phyloP scores from a whole-genome alignment of 1,140 invertebrate genomes.

The Leguminivora glycinivorella region DNA sequence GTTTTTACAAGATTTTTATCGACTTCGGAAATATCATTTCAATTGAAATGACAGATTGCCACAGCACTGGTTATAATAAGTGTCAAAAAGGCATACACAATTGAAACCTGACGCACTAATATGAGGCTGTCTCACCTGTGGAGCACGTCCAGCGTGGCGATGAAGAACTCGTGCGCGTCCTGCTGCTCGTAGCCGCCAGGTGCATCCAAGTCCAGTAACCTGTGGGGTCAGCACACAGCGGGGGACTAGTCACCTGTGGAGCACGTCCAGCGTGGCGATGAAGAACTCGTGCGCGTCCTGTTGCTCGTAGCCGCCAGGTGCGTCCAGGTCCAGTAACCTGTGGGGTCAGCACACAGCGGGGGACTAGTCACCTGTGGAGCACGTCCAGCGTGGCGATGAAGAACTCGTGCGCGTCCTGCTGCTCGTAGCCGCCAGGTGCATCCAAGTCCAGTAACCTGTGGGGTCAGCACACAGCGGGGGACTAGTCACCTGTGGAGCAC shows the following conservation, averaged over 20 bases:
- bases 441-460: neutral
- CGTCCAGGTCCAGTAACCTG: neutral
- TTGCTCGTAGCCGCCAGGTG: too few species aligned
- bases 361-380: conserved; percentile 86
- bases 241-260: conserved; percentile 86
- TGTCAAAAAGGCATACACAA: too few species aligned
- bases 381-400: conserved; percentile 97
- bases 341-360: neutral
- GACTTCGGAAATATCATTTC: too few species aligned
- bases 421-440: too few species aligned
- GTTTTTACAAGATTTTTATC: too few species aligned
- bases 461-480: neutral
- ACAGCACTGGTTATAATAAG: too few species aligned
- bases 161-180: conserved; percentile 99
- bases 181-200: too few species aligned
- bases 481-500: conserved; percentile 89
- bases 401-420: conserved; percentile 99
- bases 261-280: conserved; percentile 94
- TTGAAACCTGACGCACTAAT: too few species aligned
- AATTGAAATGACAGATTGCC: too few species aligned
- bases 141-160: conserved; percentile 94
- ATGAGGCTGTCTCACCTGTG: too few species aligned
- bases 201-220: neutral
- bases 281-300: conserved; percentile 99
- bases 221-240: neutral